Evolutionary conservation across 2,113 vertebrate genomes (phyloP).

Genomic region (Tupaia chinensis): DNA sequence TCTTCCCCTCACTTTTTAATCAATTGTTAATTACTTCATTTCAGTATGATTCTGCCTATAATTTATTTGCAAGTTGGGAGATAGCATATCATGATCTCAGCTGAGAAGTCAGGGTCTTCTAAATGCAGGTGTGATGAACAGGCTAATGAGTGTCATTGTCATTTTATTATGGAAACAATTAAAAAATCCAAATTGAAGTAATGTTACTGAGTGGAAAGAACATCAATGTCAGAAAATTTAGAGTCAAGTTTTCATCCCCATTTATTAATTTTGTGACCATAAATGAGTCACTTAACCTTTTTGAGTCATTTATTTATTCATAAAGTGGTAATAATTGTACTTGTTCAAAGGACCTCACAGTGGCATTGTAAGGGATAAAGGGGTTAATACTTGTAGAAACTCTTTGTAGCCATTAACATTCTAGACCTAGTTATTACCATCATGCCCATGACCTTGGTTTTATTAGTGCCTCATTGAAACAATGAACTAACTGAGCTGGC

Average conservation of each 20-base stretch:
- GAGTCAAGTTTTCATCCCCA: not conserved
- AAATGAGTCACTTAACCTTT: slow-evolving; percentile 1
- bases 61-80: slow-evolving; percentile 34
- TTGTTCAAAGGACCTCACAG: not conserved
- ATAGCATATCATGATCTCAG: not conserved
- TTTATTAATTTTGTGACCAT: slow-evolving; percentile 24
- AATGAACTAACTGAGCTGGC: not conserved
- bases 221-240: not conserved
- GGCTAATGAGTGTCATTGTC: slow-evolving; percentile 75
- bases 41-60: not conserved
- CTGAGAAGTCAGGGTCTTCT: slow-evolving; percentile 72
- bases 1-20: not conserved
- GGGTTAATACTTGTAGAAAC: not conserved
- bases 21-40: not conserved
- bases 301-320: not conserved
- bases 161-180: slow-evolving; percentile 29
- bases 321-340: not conserved
- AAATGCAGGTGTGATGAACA: slow-evolving; percentile 79
- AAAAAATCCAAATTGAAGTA: not conserved
- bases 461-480: not conserved
- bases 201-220: not conserved
- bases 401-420: not conserved
- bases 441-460: not conserved
- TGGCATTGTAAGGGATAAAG: not conserved
- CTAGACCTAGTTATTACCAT: not conserved